phyloP scores from a whole-genome alignment of 2,113 vertebrate genomes.

The Accipiter cooperii region DNA sequence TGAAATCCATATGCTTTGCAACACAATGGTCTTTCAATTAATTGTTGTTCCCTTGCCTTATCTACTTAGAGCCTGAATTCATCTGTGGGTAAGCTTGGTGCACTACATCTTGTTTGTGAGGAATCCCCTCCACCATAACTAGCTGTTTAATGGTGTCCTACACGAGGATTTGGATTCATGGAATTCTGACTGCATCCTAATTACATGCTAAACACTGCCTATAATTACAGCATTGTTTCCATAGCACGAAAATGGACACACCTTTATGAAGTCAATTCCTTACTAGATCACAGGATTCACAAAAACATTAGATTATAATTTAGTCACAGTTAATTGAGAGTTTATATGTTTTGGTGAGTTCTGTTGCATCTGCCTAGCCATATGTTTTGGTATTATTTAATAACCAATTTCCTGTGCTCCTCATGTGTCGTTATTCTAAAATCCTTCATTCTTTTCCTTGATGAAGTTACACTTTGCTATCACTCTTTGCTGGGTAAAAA shows the following conservation, averaged over 20 bases:
- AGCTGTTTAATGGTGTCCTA: neutral
- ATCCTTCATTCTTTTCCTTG: neutral
- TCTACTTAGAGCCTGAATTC: neutral
- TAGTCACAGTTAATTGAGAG: neutral
- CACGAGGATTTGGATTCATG: neutral
- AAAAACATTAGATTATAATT: neutral
- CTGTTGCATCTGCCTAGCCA: neutral
- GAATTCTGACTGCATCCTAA: neutral
- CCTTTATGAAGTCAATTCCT: neutral
- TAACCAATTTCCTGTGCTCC: neutral
- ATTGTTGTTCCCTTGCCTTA: neutral
- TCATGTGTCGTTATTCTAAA: neutral
- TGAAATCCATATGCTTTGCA: neutral
- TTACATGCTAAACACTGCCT: neutral
- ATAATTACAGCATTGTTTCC: neutral
- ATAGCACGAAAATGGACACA: neutral
- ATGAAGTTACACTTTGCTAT: neutral
- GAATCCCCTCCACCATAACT: neutral
- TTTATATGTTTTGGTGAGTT: neutral
- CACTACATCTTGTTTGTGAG: neutral
- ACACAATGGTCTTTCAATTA: neutral
- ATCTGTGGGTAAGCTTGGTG: neutral
- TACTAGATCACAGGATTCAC: neutral
- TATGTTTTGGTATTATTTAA: neutral
- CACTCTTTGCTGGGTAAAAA: neutral